Percentiles rank a stretch among this genome's conserved stretches.
phyloP scores from a whole-genome alignment of 2,888 invertebrate genomes.

The Agapostemon virescens region DNA sequence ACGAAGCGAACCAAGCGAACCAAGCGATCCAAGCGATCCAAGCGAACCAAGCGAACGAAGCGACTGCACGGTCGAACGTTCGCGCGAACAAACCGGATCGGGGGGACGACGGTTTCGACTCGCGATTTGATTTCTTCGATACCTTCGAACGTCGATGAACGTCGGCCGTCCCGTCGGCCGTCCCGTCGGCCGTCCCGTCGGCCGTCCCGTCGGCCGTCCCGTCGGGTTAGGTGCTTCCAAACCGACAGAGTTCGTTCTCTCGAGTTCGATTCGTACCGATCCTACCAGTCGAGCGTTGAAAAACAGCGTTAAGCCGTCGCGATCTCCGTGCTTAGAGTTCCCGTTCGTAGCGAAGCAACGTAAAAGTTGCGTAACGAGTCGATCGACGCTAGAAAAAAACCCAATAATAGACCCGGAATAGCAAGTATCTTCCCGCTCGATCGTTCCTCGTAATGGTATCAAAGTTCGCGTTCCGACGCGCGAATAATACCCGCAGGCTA shows the following conservation, averaged over 20 bases:
- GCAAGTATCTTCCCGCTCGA: slow-evolving; percentile 12
- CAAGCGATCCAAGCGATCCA: too few species aligned
- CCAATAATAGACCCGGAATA: slow-evolving; percentile 23
- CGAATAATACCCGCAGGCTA: slow-evolving; percentile 49
- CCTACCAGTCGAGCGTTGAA: background rate
- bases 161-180: too few species aligned
- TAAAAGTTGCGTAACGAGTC: slow-evolving; percentile 30
- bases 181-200: background rate
- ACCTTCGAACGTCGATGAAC: background rate
- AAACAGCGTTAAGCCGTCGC: slow-evolving; percentile 6
- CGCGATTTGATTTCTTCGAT: background rate
- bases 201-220: background rate
- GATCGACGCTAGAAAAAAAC: slow-evolving; percentile 12
- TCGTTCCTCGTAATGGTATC: slow-evolving; percentile 42
- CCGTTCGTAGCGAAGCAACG: background rate
- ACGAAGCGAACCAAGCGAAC: too few species aligned
- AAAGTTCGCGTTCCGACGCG: slow-evolving; percentile 51
- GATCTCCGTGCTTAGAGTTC: background rate
- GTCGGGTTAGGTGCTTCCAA: too few species aligned
- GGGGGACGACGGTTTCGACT: too few species aligned
- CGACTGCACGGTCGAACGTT: background rate
- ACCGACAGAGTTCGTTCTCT: too few species aligned
- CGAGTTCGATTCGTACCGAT: background rate
- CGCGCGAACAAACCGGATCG: background rate
- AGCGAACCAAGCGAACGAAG: slow-evolving; percentile 24